phyloP scores from a whole-genome alignment of 1,140 invertebrate species.

The Goniozus legneri region DNA sequence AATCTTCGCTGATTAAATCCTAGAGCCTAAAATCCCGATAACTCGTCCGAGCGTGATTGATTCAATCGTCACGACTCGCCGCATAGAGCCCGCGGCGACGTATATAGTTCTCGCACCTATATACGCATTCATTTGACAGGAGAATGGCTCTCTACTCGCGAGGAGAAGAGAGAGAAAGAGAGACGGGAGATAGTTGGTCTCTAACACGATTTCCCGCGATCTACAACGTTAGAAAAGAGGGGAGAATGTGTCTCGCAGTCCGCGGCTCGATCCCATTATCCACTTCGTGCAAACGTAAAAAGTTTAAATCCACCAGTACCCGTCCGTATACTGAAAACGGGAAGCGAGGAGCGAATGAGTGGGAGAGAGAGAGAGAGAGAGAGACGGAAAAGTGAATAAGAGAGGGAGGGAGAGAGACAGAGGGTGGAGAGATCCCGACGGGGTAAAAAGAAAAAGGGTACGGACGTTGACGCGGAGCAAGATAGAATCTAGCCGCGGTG shows the following conservation, averaged over 20 bases:
- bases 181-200: too few species aligned
- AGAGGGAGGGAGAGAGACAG: conserved; percentile 5
- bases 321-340: conserved; percentile 4
- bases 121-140: too few species aligned
- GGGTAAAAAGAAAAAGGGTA: conserved; percentile 1
- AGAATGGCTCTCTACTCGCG: background rate
- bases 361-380: conserved; percentile 4
- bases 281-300: conserved; percentile 24
- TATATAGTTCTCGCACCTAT: too few species aligned
- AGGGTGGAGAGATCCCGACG: background rate
- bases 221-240: background rate
- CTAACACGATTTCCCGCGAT: too few species aligned
- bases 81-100: too few species aligned
- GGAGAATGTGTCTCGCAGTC: background rate
- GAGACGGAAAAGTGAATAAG: background rate
- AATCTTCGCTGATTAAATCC: too few species aligned
- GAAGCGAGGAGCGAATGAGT: background rate
- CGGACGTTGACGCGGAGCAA: too few species aligned
- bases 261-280: conserved; percentile 20
- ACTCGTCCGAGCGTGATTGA: too few species aligned
- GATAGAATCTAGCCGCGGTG: too few species aligned
- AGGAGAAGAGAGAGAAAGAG: background rate
- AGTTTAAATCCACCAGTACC: conserved; percentile 19
- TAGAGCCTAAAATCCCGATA: too few species aligned
- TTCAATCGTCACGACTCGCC: too few species aligned